phyloP scores from a whole-genome alignment of 2,113 vertebrate species.

The Sprattus sprattus region DNA sequence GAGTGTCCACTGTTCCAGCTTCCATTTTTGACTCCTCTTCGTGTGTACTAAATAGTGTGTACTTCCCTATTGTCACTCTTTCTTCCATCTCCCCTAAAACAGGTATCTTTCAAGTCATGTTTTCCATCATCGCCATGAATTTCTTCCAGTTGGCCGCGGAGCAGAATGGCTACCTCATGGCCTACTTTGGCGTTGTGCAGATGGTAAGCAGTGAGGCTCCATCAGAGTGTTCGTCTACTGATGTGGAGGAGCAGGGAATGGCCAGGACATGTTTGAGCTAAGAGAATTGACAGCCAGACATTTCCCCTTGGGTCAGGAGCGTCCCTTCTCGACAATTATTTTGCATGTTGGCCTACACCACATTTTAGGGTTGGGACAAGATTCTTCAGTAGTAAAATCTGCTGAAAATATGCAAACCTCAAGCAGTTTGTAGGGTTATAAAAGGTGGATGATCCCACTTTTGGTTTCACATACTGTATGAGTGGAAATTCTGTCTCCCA shows the following conservation, averaged over 20 bases:
- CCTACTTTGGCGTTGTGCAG: slow-evolving; percentile 84
- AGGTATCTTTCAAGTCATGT: slow-evolving; percentile 94
- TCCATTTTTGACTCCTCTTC: neutral
- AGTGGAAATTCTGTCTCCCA: neutral
- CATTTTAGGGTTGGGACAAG: neutral
- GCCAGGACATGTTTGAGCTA: neutral
- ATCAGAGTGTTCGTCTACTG: neutral
- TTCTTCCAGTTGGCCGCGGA: slow-evolving; percentile 83
- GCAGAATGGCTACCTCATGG: slow-evolving; percentile 85
- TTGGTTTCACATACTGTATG: neutral
- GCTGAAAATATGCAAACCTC: neutral
- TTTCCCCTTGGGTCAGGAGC: neutral
- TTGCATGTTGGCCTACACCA: neutral
- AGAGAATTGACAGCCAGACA: neutral
- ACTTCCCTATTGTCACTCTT: neutral
- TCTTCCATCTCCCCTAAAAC: slow-evolving; percentile 19
- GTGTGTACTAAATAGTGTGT: neutral
- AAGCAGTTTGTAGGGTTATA: neutral
- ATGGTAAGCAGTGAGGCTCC: slow-evolving; percentile 75
- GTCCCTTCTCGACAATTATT: neutral
- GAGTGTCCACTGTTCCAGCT: neutral
- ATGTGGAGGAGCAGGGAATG: too few relatives aligned
- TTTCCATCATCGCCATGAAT: slow-evolving; percentile 86
- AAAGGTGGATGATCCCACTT: neutral
- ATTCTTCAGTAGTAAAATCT: neutral